Percentiles rank a stretch among this genome's conserved stretches.
Conservation (phyloP, 2,113 vertebrate species). For the Aythya baeri region DNA sequence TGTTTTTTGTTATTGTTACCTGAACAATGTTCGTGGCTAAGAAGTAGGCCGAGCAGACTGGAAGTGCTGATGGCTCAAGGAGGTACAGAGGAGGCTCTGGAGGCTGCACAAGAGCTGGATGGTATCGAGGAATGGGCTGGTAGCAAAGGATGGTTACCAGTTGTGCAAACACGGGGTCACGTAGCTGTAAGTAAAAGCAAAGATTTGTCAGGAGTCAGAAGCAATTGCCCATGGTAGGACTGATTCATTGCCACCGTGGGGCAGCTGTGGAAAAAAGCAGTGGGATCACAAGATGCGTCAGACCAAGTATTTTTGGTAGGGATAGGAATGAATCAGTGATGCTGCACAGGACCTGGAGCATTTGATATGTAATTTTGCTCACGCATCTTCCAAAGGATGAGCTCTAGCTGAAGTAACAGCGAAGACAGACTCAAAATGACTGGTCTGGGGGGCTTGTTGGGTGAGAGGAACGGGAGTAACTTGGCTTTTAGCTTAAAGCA, state of each 20-base stretch:
- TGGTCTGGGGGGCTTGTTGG: not conserved
- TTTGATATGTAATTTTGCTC: not conserved
- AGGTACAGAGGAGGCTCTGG: not conserved
- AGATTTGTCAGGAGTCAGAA: accelerated
- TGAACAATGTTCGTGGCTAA: not conserved
- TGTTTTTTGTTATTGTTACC: not conserved
- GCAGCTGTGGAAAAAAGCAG: not conserved
- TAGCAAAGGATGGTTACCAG: not conserved
- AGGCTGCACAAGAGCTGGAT: not conserved
- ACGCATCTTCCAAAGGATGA: accelerated
- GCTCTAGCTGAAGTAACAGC: accelerated
- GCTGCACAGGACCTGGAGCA: accelerated
- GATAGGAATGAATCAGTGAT: not conserved
- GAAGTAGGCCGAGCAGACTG: accelerated
- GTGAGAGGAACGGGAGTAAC: accelerated
- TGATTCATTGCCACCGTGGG: not conserved
- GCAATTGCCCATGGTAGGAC: accelerated
- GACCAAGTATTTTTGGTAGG: accelerated
- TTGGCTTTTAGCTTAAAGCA: not conserved
- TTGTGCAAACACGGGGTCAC: not conserved
- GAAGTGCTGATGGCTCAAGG: not conserved
- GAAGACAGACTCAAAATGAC: accelerated
- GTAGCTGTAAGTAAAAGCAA: not conserved
- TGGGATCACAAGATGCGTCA: accelerated
- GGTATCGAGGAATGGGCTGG: accelerated